phyloP scores from a whole-genome alignment of 2,888 invertebrate genomes.

The Hyposoter dolosus region DNA sequence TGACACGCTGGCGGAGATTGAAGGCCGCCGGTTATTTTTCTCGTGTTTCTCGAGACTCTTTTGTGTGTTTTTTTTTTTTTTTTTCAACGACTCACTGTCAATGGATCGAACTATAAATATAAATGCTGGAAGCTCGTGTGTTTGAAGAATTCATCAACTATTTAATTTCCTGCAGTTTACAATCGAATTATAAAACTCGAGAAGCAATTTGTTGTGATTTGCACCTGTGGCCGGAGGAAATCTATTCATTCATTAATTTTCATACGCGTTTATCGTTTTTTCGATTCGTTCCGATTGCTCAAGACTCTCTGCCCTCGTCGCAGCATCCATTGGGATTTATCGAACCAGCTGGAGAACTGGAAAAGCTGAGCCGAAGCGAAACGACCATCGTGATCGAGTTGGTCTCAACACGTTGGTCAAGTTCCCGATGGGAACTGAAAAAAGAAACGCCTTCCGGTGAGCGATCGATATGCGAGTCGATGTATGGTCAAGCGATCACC shows the following conservation, averaged over 20 bases:
- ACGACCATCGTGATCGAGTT: not conserved
- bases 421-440: not conserved
- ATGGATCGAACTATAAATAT: not conserved
- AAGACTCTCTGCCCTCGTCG: too few relatives aligned
- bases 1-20: not conserved
- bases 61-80: not conserved
- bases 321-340: too few relatives aligned
- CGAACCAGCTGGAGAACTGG: not conserved
- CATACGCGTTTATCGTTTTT: not conserved
- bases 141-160: not conserved
- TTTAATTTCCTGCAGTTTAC: not conserved
- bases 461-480: slow-evolving; percentile 15
- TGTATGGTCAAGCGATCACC: slow-evolving; percentile 6
- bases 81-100: not conserved
- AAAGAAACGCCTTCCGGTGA: not conserved
- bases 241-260: not conserved
- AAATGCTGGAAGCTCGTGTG: not conserved
- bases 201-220: not conserved
- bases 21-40: not conserved
- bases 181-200: not conserved
- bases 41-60: not conserved
- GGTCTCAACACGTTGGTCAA: not conserved
- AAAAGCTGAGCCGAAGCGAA: not conserved
- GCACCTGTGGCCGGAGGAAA: not conserved
- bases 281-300: not conserved